Conservation (phyloP, 2,113 vertebrate genomes). For the Marcusenius ussheri region DNA sequence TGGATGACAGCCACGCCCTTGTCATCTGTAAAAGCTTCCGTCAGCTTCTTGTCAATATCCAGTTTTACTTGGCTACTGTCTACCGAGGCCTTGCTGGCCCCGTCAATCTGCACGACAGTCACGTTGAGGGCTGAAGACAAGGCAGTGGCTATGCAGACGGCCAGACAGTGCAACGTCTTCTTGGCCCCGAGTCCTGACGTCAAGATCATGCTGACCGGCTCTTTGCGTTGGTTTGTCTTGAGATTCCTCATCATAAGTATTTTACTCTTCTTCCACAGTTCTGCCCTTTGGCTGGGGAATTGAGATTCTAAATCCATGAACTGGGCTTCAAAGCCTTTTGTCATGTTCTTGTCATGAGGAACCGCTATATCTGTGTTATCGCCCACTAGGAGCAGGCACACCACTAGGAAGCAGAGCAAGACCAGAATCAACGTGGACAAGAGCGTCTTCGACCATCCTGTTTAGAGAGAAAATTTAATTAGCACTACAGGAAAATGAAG, state of each 20-base stretch:
- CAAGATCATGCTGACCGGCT: constrained; percentile 81
- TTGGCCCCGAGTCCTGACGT: constrained; percentile 60
- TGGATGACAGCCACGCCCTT: constrained; percentile 73
- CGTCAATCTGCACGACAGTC: constrained; percentile 62
- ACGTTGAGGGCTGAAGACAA: constrained; percentile 60
- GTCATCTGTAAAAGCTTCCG: constrained; percentile 61
- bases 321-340: constrained; percentile 22
- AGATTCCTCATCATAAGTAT: constrained; percentile 78
- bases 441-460: background rate
- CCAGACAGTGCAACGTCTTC: constrained; percentile 74
- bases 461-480: background rate
- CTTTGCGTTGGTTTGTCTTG: constrained; percentile 49
- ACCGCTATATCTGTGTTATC: too few species aligned
- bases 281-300: constrained; percentile 71
- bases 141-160: constrained; percentile 57
- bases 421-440: background rate
- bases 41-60: constrained; percentile 70
- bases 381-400: background rate
- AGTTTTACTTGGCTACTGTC: constrained; percentile 75
- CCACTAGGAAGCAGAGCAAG: background rate
- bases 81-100: constrained; percentile 44
- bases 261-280: constrained; percentile 71
- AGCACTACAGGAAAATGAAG: background rate
- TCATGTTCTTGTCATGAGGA: background rate
- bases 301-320: constrained; percentile 54